Conservation (phyloP, 2,888 invertebrate species). For the Hesperia comma region DNA sequence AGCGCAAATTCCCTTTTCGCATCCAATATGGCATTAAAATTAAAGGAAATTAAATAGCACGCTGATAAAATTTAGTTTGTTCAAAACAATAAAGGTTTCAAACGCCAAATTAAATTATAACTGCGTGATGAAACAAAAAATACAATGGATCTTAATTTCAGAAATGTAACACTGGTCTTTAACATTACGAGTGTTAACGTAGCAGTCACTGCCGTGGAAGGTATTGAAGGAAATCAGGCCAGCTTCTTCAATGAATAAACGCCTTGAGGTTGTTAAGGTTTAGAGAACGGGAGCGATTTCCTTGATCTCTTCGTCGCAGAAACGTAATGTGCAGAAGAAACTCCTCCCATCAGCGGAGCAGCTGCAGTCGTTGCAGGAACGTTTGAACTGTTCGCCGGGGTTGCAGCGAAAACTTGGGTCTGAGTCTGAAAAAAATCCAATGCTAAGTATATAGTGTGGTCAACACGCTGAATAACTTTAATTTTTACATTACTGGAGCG, state of each 20-base stretch:
- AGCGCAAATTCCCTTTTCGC: background rate
- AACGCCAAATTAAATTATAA: background rate
- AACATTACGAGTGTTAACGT: background rate
- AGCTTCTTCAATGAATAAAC: conserved; percentile 14
- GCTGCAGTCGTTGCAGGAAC: conserved; percentile 79
- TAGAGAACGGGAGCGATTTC: conserved; percentile 52
- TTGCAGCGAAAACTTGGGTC: conserved; percentile 76
- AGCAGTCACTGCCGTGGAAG: background rate
- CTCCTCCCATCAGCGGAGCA: conserved; percentile 76
- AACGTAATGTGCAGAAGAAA: conserved; percentile 74
- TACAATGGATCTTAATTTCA: no score
- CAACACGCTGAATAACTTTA: no score
- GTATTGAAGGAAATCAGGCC: conserved; percentile 7
- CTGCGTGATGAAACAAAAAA: no score
- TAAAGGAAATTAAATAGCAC: background rate
- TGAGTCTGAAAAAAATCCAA: conserved; percentile 47
- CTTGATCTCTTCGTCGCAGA: conserved; percentile 64
- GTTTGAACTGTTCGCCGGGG: conserved; percentile 75
- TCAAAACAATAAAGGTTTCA: background rate
- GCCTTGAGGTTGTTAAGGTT: conserved; percentile 19
- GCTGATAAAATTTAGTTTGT: background rate
- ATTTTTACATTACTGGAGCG: no score
- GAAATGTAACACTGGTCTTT: no score
- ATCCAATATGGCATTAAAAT: background rate
- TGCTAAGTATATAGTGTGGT: no score